Base-by-base conservation (phyloP, 2,888 invertebrate species). In the Drosophila fungiperda region DNA sequence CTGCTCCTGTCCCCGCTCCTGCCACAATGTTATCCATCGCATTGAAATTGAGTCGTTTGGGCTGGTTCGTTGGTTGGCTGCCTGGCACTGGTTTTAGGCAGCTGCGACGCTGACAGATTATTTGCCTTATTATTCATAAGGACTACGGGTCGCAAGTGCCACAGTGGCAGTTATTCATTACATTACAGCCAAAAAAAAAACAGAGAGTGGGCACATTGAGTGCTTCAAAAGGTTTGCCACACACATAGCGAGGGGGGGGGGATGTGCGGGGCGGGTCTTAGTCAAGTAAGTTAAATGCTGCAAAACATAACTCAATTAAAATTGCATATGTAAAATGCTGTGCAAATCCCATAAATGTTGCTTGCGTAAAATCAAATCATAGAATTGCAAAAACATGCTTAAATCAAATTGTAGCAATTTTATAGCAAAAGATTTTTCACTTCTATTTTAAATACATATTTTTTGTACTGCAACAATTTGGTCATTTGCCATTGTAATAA, bases 41-140 rank as follows among this genome's bases (percentile, higher is more conserved):
- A 67, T 64, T 59, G 87, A 78, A 78, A 80, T 86, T 83, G 82
- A 90, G 86, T 90, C 81, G 90, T 89, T 87, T 85, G 82, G 82
- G 64, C 32, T 53, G 38, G 36, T 38, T 49, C 36, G 33, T 68
- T 63, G 53, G 35, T 32, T 42, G 42, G 9, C 57, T 49, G 68
- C 40, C 69, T 48, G 64, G 73, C 64, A 67, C 52, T 36, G 68
- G 57, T 57, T 49, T 73, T 68, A 75, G 87, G 70, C 86, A 72
- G 62, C 83, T 86, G 85, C 88, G 90, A 89, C 84, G 74, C 80
- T 90, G 89, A 89, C 90, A 87, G 85, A 89, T 89, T 91, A 90
- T 91, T 90, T 85, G 82, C 79, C 90, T 89, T 87, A 90, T 90
- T 90, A 90, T 91, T 90, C 91, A 91, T 91, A 87, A 85, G 83